Conservation (phyloP, 2,888 invertebrate species). For the Hoplodrina ambigua region DNA sequence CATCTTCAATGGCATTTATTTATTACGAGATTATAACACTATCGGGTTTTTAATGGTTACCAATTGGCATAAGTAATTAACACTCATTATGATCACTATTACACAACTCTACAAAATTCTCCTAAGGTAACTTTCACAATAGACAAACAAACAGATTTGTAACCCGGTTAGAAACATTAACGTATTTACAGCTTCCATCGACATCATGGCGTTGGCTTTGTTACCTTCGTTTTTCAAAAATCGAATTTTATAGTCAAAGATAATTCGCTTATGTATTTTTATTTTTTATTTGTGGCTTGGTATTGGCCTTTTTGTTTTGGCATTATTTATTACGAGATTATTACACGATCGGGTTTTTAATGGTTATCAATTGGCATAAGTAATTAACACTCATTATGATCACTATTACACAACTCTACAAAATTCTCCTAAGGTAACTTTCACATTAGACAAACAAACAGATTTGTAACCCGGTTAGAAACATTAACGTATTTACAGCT, state of each 20-base stretch:
- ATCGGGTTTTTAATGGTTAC: not conserved
- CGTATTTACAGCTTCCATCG: constrained; percentile 27
- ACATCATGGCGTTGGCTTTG: constrained; percentile 40
- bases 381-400: constrained; percentile 26
- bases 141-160: constrained; percentile 42
- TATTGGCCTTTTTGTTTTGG: constrained; percentile 17
- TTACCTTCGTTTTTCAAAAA: constrained; percentile 30
- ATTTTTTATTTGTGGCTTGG: not conserved
- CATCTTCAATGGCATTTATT: not conserved
- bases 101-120: constrained; percentile 15
- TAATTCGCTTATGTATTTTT: constrained; percentile 22
- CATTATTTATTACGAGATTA: not conserved
- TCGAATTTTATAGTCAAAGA: constrained; percentile 19
- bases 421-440: constrained; percentile 44
- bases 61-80: constrained; percentile 25
- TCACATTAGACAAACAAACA: constrained; percentile 44
- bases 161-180: constrained; percentile 51
- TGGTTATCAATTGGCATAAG: not conserved
- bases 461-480: constrained; percentile 36
- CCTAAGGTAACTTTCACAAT: constrained; percentile 48
- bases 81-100: constrained; percentile 21
- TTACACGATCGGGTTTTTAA: constrained; percentile 2
- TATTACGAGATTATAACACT: not conserved
- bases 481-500: constrained; percentile 47
- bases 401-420: constrained; percentile 25